Evolutionary conservation across 2,888 invertebrate species (phyloP).

Genomic region (Lumbricus terrestris): DNA sequence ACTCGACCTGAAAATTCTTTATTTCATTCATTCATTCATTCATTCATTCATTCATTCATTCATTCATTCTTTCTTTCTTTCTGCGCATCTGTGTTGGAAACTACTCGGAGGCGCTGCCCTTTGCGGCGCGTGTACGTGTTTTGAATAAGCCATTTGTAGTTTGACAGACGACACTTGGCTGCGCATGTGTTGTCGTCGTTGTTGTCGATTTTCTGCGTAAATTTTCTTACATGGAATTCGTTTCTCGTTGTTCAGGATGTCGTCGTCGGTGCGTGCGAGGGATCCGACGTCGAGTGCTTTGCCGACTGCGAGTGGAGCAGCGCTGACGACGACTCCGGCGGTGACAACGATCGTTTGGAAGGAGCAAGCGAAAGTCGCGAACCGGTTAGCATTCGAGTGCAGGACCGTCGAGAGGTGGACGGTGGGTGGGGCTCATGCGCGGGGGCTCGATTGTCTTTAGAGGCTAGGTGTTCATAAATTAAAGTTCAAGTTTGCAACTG

Average conservation of each 20-base stretch:
- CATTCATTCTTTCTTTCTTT: no score
- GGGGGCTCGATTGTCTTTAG: no score
- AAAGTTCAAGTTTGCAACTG: no score
- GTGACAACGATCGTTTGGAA: slow-evolving; percentile 45
- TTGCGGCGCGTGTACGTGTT: no score
- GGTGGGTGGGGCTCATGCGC: no score
- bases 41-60: no score
- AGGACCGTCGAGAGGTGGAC: no score
- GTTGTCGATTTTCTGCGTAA: not conserved
- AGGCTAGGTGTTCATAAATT: no score
- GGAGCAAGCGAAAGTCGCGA: slow-evolving; percentile 37
- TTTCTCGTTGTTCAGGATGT: slow-evolving; percentile 24
- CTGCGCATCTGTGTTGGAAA: no score
- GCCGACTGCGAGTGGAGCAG: slow-evolving; percentile 45
- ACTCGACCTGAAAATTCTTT: not conserved
- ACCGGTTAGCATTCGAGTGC: no score
- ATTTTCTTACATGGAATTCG: not conserved
- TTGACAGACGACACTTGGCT: not conserved
- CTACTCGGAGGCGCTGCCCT: no score
- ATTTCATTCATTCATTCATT: no score
- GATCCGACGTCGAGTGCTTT: slow-evolving; percentile 35
- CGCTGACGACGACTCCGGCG: slow-evolving; percentile 38
- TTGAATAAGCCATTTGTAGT: not conserved
- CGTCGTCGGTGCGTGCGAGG: slow-evolving; percentile 31
- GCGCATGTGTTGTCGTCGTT: not conserved